These are phyloP conservation scores for Drosophila sp. DNA, from an alignment of 1,140 invertebrate genomes.

Conservation along the genomic window DNA sequence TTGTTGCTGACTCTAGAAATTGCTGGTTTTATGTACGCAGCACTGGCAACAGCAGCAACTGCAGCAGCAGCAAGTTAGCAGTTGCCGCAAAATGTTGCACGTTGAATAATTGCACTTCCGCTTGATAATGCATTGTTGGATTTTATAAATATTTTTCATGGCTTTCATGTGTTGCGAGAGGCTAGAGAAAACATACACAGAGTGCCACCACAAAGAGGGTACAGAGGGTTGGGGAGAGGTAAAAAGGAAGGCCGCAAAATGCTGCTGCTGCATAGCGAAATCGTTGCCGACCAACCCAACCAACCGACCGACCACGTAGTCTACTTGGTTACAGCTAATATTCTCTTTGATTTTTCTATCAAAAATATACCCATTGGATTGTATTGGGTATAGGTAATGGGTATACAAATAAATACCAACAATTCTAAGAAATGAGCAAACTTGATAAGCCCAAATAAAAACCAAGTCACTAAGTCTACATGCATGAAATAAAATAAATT, in stretches of 20 bases:
- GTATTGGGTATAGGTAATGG: too few species aligned
- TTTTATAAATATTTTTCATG: slow-evolving; percentile 81
- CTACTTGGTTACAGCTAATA: background rate
- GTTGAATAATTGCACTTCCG: slow-evolving; percentile 82
- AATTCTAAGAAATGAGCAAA: too few species aligned
- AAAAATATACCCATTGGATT: too few species aligned
- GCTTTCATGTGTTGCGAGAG: slow-evolving; percentile 18
- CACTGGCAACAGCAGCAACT: slow-evolving; percentile 27
- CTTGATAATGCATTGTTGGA: slow-evolving; percentile 81
- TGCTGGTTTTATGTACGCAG: slow-evolving; percentile 71
- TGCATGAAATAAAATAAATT: too few species aligned
- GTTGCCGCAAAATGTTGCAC: slow-evolving; percentile 78
- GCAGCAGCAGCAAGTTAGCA: slow-evolving; percentile 44
- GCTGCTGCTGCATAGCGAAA: background rate
- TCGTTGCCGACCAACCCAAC: background rate
- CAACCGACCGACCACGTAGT: too few species aligned
- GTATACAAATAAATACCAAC: too few species aligned
- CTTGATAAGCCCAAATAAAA: too few species aligned
- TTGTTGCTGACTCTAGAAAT: slow-evolving; percentile 65
- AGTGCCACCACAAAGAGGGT: background rate
- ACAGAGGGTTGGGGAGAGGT: background rate
- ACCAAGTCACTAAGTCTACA: too few species aligned
- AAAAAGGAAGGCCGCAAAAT: slow-evolving; percentile 3
- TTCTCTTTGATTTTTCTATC: background rate
- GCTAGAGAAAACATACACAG: background rate